A percentile compares a stretch with the other conserved stretches of the same genome.
These are phyloP conservation scores for Peribatodes rhomboidaria DNA, from an alignment of 2,888 invertebrate genomes.

Conservation along the genomic window DNA sequence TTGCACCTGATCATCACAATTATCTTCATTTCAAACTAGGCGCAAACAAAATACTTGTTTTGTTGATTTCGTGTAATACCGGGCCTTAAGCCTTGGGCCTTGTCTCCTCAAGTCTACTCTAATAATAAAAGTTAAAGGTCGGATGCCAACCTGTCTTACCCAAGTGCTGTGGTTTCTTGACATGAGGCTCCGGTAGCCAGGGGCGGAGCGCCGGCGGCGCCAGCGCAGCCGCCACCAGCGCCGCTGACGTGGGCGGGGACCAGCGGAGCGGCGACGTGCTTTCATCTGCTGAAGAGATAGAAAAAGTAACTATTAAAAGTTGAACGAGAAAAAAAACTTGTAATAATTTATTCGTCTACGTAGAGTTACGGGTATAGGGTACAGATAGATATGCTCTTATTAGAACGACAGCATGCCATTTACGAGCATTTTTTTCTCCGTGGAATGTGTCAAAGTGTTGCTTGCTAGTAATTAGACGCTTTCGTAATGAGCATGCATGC, in stretches of 20 bases:
- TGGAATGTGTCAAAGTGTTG: too few species aligned
- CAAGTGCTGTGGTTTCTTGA: conserved; percentile 78
- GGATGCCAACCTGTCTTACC: conserved; percentile 77
- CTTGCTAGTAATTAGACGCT: too few species aligned
- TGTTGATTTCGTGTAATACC: too few species aligned
- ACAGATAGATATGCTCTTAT: too few species aligned
- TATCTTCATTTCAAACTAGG: too few species aligned
- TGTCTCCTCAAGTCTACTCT: neutral
- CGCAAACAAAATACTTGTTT: too few species aligned
- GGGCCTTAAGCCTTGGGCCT: too few species aligned
- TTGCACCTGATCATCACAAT: too few species aligned
- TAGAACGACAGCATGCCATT: too few species aligned
- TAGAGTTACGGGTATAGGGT: too few species aligned
- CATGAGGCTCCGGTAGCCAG: conserved; percentile 82
- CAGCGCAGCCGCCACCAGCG: conserved; percentile 88
- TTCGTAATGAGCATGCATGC: too few species aligned
- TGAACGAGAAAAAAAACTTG: neutral
- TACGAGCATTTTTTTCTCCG: too few species aligned
- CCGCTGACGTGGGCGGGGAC: conserved; percentile 86
- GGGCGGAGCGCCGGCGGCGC: conserved; percentile 86
- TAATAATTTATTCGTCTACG: neutral
- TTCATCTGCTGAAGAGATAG: conserved; percentile 59
- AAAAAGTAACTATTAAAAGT: neutral
- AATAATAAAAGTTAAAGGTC: neutral
- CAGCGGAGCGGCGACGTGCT: conserved; percentile 87